Evolutionary conservation across 2,113 vertebrate species (phyloP), one percentile per base, ranked within the genome.

Genomic region (Enhydra lutris): DNA sequence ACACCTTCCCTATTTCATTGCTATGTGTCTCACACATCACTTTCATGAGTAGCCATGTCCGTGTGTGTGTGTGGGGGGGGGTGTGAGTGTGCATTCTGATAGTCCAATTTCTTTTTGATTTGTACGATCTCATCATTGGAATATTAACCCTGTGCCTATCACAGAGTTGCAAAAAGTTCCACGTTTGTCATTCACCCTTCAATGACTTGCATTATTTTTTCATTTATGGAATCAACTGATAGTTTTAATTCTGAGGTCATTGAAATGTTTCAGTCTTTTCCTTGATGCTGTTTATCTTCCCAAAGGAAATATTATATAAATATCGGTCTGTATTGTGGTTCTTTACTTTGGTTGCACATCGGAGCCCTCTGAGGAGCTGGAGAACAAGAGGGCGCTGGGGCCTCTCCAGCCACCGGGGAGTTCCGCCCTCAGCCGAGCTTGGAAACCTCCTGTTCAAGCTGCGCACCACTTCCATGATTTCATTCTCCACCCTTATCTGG

Each of bases 21-120:
- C 13, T 2, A 1, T 26, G 5, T 1, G 7, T 34, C 2, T 1
- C 65, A 2, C 4, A 3, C 3, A 2, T 47, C 21, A 0, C 21
- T 21, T 24, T 69, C 47, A 3, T 8, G 4, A 42, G 34, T 31
- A 10, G 47, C 12, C 18, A 2, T 23, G 14, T 21, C 36, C 42
- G 24, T 15, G 20, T 6, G 24, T 24, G 20, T n/a, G n/a, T n/a
- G n/a, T n/a, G 11, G 31, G 11, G 45, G n/a, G 47, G 18, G 50
- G 50, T 31, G 0, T 15, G 15, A 0, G 5, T 18, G 6, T 45
- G 36, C 20, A 47, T 45, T 29, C 42, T 17, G 23, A 21, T 2
- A 36, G 26, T 24, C 9, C 4, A 0, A 4, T 45, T 79, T 42
- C 71, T 78, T 67, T 55, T 55, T 52, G 45, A 42, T 52, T 21